These are phyloP conservation scores for Uloborus plumipes DNA, from an alignment of 2,888 invertebrate genomes.

Conservation along the genomic window DNA sequence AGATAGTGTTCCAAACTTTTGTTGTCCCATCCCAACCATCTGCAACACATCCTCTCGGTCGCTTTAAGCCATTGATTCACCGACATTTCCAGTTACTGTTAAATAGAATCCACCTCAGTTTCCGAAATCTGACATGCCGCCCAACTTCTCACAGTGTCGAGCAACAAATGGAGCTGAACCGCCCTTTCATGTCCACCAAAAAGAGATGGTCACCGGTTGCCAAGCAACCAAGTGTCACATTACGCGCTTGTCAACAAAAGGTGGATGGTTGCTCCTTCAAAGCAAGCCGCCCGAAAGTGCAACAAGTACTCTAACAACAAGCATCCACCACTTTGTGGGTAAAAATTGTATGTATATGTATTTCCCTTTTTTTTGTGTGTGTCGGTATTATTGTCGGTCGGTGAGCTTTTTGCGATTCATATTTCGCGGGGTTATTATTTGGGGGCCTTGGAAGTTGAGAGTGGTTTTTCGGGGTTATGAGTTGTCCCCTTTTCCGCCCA, in stretches of 20 bases:
- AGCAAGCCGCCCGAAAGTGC: constrained; percentile 32
- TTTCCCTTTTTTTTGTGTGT: constrained; percentile 28
- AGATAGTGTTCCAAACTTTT: too few species aligned
- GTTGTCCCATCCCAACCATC: too few species aligned
- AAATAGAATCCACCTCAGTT: too few species aligned
- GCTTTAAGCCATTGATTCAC: too few species aligned
- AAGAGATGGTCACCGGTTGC: not conserved
- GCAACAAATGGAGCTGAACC: constrained; percentile 18
- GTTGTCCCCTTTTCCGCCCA: too few species aligned
- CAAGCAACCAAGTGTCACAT: constrained; percentile 23
- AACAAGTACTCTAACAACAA: constrained; percentile 15
- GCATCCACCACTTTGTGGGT: constrained; percentile 34
- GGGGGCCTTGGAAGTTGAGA: constrained; percentile 2
- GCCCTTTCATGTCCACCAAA: too few species aligned
- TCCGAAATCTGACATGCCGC: not conserved
- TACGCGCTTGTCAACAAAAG: constrained; percentile 41
- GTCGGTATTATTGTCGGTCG: not conserved
- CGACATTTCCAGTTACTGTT: too few species aligned
- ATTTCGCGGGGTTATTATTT: constrained; percentile 32
- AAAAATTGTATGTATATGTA: constrained; percentile 19
- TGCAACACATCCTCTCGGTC: too few species aligned
- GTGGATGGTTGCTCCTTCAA: constrained; percentile 18
- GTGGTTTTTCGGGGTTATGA: not conserved
- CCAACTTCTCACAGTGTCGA: constrained; percentile 28
- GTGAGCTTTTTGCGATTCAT: constrained; percentile 22